Base-by-base conservation (phyloP, 2,888 invertebrate genomes). In the Machimus atricapillus region DNA sequence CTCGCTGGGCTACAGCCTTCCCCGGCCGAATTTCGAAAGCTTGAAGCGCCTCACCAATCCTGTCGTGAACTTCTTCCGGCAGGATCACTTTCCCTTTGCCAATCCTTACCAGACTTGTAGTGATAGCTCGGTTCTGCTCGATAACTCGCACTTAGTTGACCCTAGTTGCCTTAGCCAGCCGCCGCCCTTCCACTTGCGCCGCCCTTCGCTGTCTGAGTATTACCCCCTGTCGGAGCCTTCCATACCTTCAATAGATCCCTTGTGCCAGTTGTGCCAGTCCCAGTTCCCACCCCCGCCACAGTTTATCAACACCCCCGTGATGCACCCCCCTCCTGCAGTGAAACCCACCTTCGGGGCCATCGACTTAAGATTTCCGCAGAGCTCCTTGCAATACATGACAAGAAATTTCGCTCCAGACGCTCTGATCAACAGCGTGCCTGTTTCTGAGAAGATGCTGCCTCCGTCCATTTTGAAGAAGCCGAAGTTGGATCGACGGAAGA, bases 211-310 rank as follows among this genome's bases (percentile, higher is more conserved):
- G 12, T 91, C 91, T 87, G 90, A 91, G 90, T 92, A 91, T 87
- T 91, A 91, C 88, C 92, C 92, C 86, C 90, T 89, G 40, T 92
- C 92, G 87, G 92, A 92, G 88, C 91, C 92, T 58, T 91, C 92
- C 90, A 90, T 92, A 89, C 91, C 91, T 89, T 90, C 91, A 89
- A 89, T 92, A 90, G 92, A 92, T 89, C 90, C 92, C 88, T 89
- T 46, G 40, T 74, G 27, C n/a, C 66, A 83, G 19, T 58, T 66
- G 58, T 66, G 66, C 14, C 66, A 66, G 66, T 23, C 27, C 27
- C 66, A 66, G 23, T 23, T 27, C 2, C 66, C 23, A 1, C 58
- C 66, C 2, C 58, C 43, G 40, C 40, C 34, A n/a, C 7, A 76
- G 6, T 40, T 40, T 37, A 14, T 76, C 2, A n/a, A 34, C 8